Evolutionary conservation across 2,113 vertebrate species (phyloP).

Genomic region (Leptobrachium ailaonicum): DNA sequence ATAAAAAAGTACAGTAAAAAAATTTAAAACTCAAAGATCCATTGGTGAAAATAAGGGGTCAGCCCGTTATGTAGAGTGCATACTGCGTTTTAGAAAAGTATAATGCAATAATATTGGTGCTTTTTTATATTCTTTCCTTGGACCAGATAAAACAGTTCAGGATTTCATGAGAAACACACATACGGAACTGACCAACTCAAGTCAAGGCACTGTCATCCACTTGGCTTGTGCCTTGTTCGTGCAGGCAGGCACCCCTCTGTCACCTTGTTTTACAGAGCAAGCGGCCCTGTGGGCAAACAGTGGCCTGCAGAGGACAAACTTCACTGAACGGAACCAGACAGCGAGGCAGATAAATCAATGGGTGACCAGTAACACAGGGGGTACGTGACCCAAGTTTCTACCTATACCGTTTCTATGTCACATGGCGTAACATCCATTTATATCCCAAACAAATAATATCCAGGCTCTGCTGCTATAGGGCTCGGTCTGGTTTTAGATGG

Average conservation of each 20-base stretch:
- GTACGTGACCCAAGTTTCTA: conserved; percentile 46
- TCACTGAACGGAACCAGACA: conserved; percentile 63
- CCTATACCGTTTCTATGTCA: too few species aligned
- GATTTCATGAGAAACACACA: conserved; percentile 62
- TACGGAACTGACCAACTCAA: conserved; percentile 55
- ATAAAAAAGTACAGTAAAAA: too few species aligned
- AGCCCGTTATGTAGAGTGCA: too few species aligned
- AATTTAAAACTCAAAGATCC: too few species aligned
- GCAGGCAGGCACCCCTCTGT: conserved; percentile 63
- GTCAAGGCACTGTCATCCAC: conserved; percentile 62
- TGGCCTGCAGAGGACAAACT: conserved; percentile 71
- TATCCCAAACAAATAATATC: too few species aligned
- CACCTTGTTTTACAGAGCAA: conserved; percentile 63
- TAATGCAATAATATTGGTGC: not conserved
- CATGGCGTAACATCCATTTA: too few species aligned
- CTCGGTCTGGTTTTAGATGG: too few species aligned
- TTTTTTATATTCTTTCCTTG: not conserved
- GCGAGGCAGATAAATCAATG: conserved; percentile 50
- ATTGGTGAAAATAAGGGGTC: too few species aligned
- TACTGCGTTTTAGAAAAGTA: too few species aligned
- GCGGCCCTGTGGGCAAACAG: conserved; percentile 72
- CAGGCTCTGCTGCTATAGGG: too few species aligned
- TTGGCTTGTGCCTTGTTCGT: conserved; percentile 77
- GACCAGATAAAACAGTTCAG: conserved; percentile 70
- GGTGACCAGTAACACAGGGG: conserved; percentile 53